These are phyloP conservation scores for Gibbula magus DNA, from an alignment of 2,888 invertebrate genomes.

Conservation along the genomic window DNA sequence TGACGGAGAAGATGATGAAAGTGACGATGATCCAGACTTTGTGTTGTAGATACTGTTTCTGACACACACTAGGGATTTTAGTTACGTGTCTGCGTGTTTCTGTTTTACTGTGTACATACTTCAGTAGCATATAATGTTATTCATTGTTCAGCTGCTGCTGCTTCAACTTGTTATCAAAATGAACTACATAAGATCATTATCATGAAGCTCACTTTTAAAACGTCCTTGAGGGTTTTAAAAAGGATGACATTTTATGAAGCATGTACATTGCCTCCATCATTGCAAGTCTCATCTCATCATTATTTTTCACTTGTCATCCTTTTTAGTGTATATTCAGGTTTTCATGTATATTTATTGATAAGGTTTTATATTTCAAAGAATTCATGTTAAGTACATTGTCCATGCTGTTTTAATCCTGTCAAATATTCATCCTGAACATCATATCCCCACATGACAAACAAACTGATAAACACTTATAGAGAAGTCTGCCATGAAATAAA, in stretches of 20 bases:
- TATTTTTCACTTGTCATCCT: slow-evolving; percentile 21
- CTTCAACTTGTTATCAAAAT: background rate
- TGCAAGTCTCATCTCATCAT: slow-evolving; percentile 15
- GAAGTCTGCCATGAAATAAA: slow-evolving; percentile 24
- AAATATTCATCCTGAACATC: slow-evolving; percentile 3
- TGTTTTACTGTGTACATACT: slow-evolving; percentile 16
- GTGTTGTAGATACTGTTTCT: slow-evolving; percentile 61
- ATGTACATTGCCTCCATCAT: slow-evolving; percentile 19
- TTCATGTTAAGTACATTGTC: slow-evolving; percentile 22
- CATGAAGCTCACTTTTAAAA: slow-evolving; percentile 11
- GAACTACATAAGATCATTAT: background rate
- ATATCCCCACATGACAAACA: slow-evolving; percentile 15
- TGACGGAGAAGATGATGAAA: slow-evolving; percentile 65
- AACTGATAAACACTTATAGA: slow-evolving; percentile 19
- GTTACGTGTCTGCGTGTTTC: slow-evolving; percentile 19
- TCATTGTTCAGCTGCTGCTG: slow-evolving; percentile 21
- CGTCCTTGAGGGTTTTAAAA: background rate
- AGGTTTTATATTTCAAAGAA: slow-evolving; percentile 40
- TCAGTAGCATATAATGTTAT: slow-evolving; percentile 17
- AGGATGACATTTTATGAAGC: slow-evolving; percentile 22
- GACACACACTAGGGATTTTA: slow-evolving; percentile 1
- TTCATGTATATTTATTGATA: slow-evolving; percentile 40
- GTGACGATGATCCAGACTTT: slow-evolving; percentile 68
- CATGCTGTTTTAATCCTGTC: slow-evolving; percentile 23
- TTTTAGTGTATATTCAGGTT: slow-evolving; percentile 41